Percentiles rank a stretch among this genome's conserved stretches.
Conservation (phyloP, 2,113 vertebrate species). For the Pseudonaja textilis region DNA sequence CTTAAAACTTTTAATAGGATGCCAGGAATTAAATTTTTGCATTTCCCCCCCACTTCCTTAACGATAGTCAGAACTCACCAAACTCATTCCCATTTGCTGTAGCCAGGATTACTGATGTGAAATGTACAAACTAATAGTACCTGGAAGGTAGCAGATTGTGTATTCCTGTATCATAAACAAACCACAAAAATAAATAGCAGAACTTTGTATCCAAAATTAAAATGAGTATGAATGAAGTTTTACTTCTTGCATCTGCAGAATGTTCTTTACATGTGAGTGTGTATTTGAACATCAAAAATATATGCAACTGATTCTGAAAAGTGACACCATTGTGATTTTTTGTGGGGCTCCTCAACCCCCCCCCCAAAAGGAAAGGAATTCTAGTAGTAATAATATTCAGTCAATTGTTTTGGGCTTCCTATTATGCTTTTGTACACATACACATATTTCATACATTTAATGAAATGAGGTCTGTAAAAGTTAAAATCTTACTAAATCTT, state of each 20-base stretch:
- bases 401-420: not conserved
- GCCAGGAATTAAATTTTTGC: not conserved
- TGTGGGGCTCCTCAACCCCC: not conserved
- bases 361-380: not conserved
- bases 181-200: not conserved
- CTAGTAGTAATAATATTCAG: not conserved
- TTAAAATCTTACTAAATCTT: not conserved
- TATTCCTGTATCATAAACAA: not conserved
- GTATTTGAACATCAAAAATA: not conserved
- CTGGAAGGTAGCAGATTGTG: not conserved
- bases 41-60: not conserved
- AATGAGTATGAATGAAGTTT: not conserved
- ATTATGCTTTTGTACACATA: not conserved
- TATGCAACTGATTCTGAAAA: not conserved
- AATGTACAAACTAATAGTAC: not conserved
- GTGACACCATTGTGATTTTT: not conserved
- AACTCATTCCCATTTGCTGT: not conserved
- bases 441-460: not conserved
- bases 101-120: not conserved
- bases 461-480: not conserved
- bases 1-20: not conserved
- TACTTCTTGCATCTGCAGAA: not conserved
- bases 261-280: not conserved
- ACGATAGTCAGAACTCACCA: not conserved
- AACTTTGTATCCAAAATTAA: not conserved